Evolutionary conservation across 1,140 invertebrate genomes (phyloP), one percentile per base, ranked within the genome.

Genomic region (Mycetomoellerius zeteki): DNA sequence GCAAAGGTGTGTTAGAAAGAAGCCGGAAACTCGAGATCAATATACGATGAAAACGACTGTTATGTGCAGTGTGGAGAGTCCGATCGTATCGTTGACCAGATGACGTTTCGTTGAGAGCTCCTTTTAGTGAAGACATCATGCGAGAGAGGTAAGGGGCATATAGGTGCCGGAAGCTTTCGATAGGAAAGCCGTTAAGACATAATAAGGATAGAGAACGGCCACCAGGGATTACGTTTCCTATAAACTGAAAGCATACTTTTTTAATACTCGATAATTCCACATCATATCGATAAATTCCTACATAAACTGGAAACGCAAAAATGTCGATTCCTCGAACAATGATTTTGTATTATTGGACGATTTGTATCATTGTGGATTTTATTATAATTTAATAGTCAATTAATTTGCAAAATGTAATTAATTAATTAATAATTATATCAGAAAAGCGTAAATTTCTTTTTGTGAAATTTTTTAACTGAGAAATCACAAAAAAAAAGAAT

Each of bases 101-200:
- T 71, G 85, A 81, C 64, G 64, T 86, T 86, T 71, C 76, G 75
- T 80, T 86, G 85, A 86, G 47, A 86, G 85, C 85, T 58, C 19
- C 85, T 86, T 86, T 86, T 71, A 86, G 76, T 50, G 43, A 27
- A 21, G 76, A 67, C 54, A 86, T 86, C 85, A 64, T 24, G 64
- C 24, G 50, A 85, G 47, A 65, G 30, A 64, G 54, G 82, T 33
- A 62, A 21, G 37, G 60, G 30, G 76, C 64, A 37, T 30, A 37
- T 80, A 80, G 77, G 24, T 86, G 64, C 64, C 85, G 85, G 85
- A 86, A 86, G 85, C 64, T 86, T 86, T 86, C 85, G 50, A 69
- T 50, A 62, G 37, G 16, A 24, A 71, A 54, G 21, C 69, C 33
- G 52, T 85, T 85, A 85, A 87, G 33, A 82, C 37, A 43, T 81